Percentiles rank a stretch among this genome's conserved stretches.
These are phyloP conservation scores for Drosophila carrolli DNA, from an alignment of 1,140 invertebrate genomes.

Conservation along the genomic window DNA sequence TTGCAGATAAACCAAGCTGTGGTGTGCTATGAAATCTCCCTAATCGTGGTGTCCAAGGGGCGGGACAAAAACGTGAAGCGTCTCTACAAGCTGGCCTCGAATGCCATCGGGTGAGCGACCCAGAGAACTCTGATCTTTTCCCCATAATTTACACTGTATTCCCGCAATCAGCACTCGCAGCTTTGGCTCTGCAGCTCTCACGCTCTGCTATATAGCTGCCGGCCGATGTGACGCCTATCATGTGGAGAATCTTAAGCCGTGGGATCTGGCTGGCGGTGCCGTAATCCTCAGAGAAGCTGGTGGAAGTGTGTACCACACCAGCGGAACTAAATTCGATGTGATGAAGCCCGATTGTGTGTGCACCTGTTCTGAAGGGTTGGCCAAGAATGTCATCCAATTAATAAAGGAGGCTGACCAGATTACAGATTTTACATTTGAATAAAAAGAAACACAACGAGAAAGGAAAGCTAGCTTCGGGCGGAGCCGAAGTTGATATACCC, in stretches of 20 bases:
- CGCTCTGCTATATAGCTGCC: constrained; percentile 90
- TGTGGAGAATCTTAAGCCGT: constrained; percentile 89
- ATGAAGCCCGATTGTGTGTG: constrained; percentile 88
- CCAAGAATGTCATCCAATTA: constrained; percentile 85
- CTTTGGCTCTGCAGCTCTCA: constrained; percentile 90
- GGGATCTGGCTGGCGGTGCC: constrained; percentile 90
- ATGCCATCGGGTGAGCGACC: constrained; percentile 63
- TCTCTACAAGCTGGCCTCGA: constrained; percentile 63
- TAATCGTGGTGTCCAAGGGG: constrained; percentile 54
- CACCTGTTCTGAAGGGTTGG: constrained; percentile 86
- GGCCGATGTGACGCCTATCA: constrained; percentile 90
- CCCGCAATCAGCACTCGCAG: constrained; percentile 86
- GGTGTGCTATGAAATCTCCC: constrained; percentile 65
- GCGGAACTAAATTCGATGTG: constrained; percentile 87
- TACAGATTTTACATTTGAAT: constrained; percentile 45
- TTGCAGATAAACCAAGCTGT: constrained; percentile 50
- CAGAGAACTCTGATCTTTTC: constrained; percentile 5
- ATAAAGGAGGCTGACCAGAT: constrained; percentile 84
- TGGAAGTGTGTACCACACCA: constrained; percentile 88
- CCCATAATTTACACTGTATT: background rate
- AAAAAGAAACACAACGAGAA: background rate
- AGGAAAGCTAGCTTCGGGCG: no score
- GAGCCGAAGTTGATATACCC: no score
- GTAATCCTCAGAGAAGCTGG: constrained; percentile 92
- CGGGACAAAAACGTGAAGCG: constrained; percentile 72